Evolutionary conservation across 2,113 vertebrate genomes (phyloP), one percentile per base, ranked within the genome.

Genomic region (Numida meleagris): DNA sequence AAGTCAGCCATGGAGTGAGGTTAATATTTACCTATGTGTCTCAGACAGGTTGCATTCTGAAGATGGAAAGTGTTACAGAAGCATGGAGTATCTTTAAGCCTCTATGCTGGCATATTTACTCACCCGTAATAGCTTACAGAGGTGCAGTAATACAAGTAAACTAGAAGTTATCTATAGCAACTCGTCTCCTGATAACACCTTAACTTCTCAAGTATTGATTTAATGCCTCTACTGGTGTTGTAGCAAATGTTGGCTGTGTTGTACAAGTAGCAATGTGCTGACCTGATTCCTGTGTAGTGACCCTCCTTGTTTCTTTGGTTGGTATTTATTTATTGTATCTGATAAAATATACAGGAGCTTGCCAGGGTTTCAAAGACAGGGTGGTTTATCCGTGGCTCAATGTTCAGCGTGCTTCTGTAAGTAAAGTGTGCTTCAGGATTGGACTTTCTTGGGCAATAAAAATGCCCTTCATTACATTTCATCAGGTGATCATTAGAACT

Each of bases 91-190:
- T 74, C 62, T 42, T 87, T 82, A 91, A 82, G 79, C 62, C 84
- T 91, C 82, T 73, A 34, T 3, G 1, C 50, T 88, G 84, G 70
- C 38, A 6, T 57, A 84, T 93, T 93, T 93, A 85, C 74, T 89
- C 33, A 70, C 46, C 25, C 62, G 62, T 70, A 79, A 89, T 23
- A 88, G 67, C 58, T 94, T 79, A 70, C 58, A 76, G 40, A 82
- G 65, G 36, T 57, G 58, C 66, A 89, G 89, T 87, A 87, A 85
- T 59, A 53, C 82, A 91, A 82, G 91, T 95, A 85, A 94, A 87
- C 42, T 24, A 33, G 81, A 70, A 70, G 58, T 31, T 76, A 89
- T 45, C 86, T 89, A 25, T 83, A 55, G 58, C 42, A 89, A 80
- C 84, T 75, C 73, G 66, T 29, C 67, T 91, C 46, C 86, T 77